Evolutionary conservation across 2,888 invertebrate genomes (phyloP).

Genomic region (Drosophila niveifrons): DNA sequence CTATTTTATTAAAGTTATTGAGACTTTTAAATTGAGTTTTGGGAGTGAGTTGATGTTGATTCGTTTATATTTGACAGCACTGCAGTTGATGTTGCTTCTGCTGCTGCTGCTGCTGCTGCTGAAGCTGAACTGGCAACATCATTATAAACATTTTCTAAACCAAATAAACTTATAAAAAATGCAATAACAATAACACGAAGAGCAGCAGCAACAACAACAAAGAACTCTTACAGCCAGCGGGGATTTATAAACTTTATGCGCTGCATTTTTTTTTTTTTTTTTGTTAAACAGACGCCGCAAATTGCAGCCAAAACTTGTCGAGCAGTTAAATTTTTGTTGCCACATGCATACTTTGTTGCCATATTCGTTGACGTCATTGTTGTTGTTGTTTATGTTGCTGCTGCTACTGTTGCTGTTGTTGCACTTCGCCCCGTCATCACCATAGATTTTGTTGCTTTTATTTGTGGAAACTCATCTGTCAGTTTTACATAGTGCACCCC

Average conservation of each 20-base stretch:
- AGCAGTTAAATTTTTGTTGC: slow-evolving; percentile 59
- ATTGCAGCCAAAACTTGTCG: slow-evolving; percentile 67
- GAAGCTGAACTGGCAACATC: slow-evolving; percentile 30
- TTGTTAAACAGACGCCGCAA: slow-evolving; percentile 69
- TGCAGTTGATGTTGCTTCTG: neutral
- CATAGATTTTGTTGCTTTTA: slow-evolving; percentile 45
- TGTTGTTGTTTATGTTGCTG: neutral
- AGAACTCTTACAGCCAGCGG: slow-evolving; percentile 35
- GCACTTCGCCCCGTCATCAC: slow-evolving; percentile 53
- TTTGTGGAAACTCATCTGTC: slow-evolving; percentile 70
- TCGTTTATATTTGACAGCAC: slow-evolving; percentile 21
- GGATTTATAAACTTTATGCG: slow-evolving; percentile 54
- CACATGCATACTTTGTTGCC: slow-evolving; percentile 49
- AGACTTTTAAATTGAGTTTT: slow-evolving; percentile 11
- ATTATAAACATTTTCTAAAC: slow-evolving; percentile 52
- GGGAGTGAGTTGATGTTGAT: slow-evolving; percentile 9
- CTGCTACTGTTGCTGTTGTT: slow-evolving; percentile 32
- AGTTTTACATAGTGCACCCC: slow-evolving; percentile 77
- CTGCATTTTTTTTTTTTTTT: neutral
- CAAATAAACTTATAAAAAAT: slow-evolving; percentile 53
- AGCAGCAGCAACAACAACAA: slow-evolving; percentile 1
- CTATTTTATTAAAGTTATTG: neutral
- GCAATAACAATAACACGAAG: slow-evolving; percentile 24
- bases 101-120: neutral
- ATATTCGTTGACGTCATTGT: slow-evolving; percentile 9